Evolutionary conservation across 2,797 vertebrate genomes (phyloP).

Genomic region (Pristis pectinata): DNA sequence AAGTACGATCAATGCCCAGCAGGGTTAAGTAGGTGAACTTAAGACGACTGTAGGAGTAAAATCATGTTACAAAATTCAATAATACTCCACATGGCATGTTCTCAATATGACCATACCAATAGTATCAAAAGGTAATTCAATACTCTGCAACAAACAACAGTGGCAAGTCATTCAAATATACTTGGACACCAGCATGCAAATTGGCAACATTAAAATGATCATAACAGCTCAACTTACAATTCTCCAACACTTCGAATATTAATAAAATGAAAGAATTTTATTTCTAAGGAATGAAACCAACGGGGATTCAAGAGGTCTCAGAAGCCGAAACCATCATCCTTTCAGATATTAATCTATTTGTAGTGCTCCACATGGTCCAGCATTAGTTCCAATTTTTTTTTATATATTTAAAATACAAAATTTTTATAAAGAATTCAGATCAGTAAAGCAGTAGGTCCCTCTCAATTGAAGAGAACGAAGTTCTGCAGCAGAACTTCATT

Average conservation of each 20-base stretch:
- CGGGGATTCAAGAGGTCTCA: neutral
- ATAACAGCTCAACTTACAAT: neutral
- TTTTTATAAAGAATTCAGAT: too few species aligned
- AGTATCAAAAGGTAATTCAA: neutral
- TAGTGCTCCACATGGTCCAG: neutral
- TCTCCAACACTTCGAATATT: neutral
- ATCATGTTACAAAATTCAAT: conserved; percentile 38
- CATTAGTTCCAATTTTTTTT: too few species aligned
- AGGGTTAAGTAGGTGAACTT: neutral
- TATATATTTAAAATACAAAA: too few species aligned
- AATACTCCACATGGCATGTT: neutral
- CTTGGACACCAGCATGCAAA: neutral
- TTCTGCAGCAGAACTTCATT: too few species aligned
- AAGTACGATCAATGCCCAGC: conserved; percentile 7
- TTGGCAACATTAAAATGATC: neutral
- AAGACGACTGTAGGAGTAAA: neutral
- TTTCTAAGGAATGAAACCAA: neutral
- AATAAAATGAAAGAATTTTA: neutral
- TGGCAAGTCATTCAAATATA: neutral
- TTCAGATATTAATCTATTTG: too few species aligned
- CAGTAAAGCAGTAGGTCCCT: too few species aligned
- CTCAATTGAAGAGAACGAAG: too few species aligned
- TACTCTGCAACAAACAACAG: neutral
- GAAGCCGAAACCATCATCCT: neutral
- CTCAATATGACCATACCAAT: neutral